These are phyloP conservation scores for Trichechus manatus DNA, from an alignment of 2,113 vertebrate species.

Conservation along the genomic window DNA sequence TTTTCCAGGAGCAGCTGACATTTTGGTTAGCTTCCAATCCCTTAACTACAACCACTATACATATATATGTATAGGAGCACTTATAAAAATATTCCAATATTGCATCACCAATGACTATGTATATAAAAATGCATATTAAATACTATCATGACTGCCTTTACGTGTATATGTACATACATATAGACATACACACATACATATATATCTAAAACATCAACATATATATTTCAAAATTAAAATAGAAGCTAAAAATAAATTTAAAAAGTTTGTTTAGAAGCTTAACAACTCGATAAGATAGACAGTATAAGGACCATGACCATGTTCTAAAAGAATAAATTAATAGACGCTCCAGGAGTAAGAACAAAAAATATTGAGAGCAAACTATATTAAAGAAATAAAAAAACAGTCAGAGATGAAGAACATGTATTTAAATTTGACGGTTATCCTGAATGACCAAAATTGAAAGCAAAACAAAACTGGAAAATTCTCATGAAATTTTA, in stretches of 20 bases:
- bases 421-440: background rate
- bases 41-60: too few species aligned
- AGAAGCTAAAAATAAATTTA: background rate
- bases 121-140: too few species aligned
- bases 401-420: background rate
- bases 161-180: background rate
- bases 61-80: too few species aligned
- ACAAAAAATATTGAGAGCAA: background rate
- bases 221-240: background rate
- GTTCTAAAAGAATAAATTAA: background rate
- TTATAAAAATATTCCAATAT: too few species aligned
- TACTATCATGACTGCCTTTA: too few species aligned
- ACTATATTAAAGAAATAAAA: background rate
- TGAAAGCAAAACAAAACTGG: background rate
- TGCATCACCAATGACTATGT: too few species aligned
- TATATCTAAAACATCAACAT: background rate
- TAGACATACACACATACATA: background rate
- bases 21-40: too few species aligned
- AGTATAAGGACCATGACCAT: background rate
- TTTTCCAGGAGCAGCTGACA: too few species aligned
- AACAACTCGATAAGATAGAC: background rate
- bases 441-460: background rate
- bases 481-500: background rate
- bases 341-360: background rate
- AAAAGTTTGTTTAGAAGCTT: background rate